Evolutionary conservation across 2,113 vertebrate genomes (phyloP).

Genomic region (Girardinichthys multiradiatus): DNA sequence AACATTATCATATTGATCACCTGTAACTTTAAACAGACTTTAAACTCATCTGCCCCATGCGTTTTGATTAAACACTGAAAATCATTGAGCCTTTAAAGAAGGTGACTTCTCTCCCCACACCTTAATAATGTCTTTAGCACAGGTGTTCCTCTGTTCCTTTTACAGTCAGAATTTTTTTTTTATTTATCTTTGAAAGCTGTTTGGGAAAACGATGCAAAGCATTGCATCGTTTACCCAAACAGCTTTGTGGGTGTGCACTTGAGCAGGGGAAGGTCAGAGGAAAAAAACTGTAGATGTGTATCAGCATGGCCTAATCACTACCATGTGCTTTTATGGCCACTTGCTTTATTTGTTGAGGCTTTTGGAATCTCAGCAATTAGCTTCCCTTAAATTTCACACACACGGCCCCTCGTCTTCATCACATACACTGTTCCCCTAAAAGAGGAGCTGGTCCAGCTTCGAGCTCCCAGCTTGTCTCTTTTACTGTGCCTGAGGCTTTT

Average conservation of each 20-base stretch:
- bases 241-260: slow-evolving; percentile 32
- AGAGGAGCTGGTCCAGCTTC: slow-evolving; percentile 64
- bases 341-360: slow-evolving; percentile 79
- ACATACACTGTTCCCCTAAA: slow-evolving; percentile 72
- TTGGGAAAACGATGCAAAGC: no score
- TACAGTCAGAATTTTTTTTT: slow-evolving; percentile 13
- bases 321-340: slow-evolving; percentile 82
- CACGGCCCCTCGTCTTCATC: slow-evolving; percentile 66
- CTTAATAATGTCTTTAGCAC: slow-evolving; percentile 47
- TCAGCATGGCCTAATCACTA: slow-evolving; percentile 78
- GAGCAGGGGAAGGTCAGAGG: slow-evolving; percentile 30
- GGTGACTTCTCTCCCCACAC: slow-evolving; percentile 30
- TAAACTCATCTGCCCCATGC: no score
- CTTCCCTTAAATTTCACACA: slow-evolving; percentile 79
- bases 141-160: slow-evolving; percentile 44
- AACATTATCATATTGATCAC: neutral
- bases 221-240: slow-evolving; percentile 65
- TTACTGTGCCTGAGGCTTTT: slow-evolving; percentile 57
- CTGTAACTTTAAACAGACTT: neutral
- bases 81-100: neutral
- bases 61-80: neutral
- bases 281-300: slow-evolving; percentile 54
- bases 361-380: slow-evolving; percentile 84
- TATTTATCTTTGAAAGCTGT: no score
- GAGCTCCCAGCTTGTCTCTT: slow-evolving; percentile 43